Evolutionary conservation across 2,113 vertebrate genomes (phyloP), one percentile per base, ranked within the genome.

Genomic region (Rhinoderma darwinii): DNA sequence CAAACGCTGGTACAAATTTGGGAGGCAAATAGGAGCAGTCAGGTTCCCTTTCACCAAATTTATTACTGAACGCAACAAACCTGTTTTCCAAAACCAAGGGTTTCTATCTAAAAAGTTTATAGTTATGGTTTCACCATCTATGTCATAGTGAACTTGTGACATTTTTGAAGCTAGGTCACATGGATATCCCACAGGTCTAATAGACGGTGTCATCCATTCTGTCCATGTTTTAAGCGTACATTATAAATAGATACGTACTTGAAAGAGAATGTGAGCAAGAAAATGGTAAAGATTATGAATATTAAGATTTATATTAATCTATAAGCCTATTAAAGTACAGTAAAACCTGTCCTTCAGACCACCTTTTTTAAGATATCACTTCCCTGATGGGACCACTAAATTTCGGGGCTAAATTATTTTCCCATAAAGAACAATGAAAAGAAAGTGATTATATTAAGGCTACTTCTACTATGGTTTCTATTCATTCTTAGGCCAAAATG

Each of bases 371-470:
- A 95, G 94, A 95, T 95, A 95, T 95, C 94, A 92, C 94, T 92
- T 95, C 94, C 94, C 95, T 94, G 94, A 95, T 94, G 94, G 95
- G 95, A 96, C 95, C 94, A 96, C 94, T 96, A 96, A 96, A 96
- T 96, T 96, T 95, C 91, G 94, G n/a, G 94, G 90, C 92, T 94
- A 96, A 94, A 96, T 96, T 96, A 96, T 96, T 96, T 96, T 95
- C 95, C 94, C 95, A 96, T 96, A 96, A 96, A 96, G 94, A 94
- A 96, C 94, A 95, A 95, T 96, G 95, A 96, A 95, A 95, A 95
- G 95, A 96, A 96, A 95, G 95, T 94, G 91, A 96, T 96, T 95
- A 95, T 93, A 95, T 96, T 96, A 96, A 95, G 93, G 93, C 92
- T 94, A 93, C 94, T 95, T 95, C 92, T 93, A 94, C 91, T 94